Evolutionary conservation across 2,113 vertebrate genomes (phyloP).

Genomic region (Odontesthes bonariensis): DNA sequence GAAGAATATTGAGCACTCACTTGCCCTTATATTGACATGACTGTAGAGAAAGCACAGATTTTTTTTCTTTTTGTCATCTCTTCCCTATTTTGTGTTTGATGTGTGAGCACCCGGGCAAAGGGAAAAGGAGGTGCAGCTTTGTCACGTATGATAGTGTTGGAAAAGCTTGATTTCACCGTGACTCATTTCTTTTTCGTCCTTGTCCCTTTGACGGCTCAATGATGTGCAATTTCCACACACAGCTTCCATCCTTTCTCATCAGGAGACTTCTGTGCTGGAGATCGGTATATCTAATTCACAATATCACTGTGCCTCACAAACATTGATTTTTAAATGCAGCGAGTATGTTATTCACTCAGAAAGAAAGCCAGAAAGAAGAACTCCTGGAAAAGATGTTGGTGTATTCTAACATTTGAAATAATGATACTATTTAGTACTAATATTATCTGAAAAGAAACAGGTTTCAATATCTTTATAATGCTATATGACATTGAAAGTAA

Average conservation of each 20-base stretch:
- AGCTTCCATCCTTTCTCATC: slow-evolving; percentile 63
- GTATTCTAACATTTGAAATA: slow-evolving; percentile 57
- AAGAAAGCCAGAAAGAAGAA: slow-evolving; percentile 45
- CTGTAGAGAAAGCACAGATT: slow-evolving; percentile 54
- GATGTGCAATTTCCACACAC: slow-evolving; percentile 69
- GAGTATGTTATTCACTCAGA: slow-evolving; percentile 63
- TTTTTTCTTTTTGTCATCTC: slow-evolving; percentile 30
- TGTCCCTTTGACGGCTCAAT: slow-evolving; percentile 49
- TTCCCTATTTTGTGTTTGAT: slow-evolving; percentile 22
- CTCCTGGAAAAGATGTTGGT: slow-evolving; percentile 33
- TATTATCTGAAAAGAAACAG: slow-evolving; percentile 43
- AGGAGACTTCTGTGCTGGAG: slow-evolving; percentile 61
- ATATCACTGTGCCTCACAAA: slow-evolving; percentile 49
- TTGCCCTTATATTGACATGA: slow-evolving; percentile 71
- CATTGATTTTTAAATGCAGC: slow-evolving; percentile 71
- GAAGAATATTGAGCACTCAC: slow-evolving; percentile 75
- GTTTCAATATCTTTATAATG: slow-evolving; percentile 18
- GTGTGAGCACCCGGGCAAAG: neutral
- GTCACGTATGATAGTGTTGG: slow-evolving; percentile 32
- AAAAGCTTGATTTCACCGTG: slow-evolving; percentile 67
- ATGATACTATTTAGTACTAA: slow-evolving; percentile 22
- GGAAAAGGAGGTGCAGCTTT: slow-evolving; percentile 14
- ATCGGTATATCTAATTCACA: slow-evolving; percentile 67
- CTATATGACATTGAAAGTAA: slow-evolving; percentile 10
- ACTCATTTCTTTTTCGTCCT: slow-evolving; percentile 64